These are phyloP conservation scores for Onchidella celtica DNA, from an alignment of 2,888 invertebrate species.

Conservation along the genomic window DNA sequence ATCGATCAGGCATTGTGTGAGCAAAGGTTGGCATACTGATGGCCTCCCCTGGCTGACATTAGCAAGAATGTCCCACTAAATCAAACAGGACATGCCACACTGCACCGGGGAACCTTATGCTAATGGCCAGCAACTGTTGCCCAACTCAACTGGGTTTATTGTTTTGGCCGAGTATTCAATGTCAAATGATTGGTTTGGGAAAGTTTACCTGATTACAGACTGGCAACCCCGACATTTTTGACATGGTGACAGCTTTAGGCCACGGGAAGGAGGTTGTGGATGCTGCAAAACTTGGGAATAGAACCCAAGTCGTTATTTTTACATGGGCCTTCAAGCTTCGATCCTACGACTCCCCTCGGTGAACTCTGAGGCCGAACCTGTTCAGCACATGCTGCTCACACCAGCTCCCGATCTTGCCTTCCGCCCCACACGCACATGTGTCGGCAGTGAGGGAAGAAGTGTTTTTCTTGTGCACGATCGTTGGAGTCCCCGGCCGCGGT, in stretches of 20 bases:
- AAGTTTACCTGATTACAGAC: too few relatives aligned
- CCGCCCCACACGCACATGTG: conserved; percentile 36
- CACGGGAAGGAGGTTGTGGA: too few relatives aligned
- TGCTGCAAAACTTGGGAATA: neutral
- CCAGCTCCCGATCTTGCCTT: conserved; percentile 28
- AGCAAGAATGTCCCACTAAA: too few relatives aligned
- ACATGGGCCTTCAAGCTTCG: neutral
- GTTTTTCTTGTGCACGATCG: conserved; percentile 34
- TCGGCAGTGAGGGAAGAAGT: conserved; percentile 6
- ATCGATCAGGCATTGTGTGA: too few relatives aligned
- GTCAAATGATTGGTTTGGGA: too few relatives aligned
- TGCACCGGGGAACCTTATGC: neutral
- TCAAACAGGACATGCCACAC: neutral
- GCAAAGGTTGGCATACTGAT: too few relatives aligned
- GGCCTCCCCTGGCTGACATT: too few relatives aligned
- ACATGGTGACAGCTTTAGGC: too few relatives aligned
- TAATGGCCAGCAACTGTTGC: too few relatives aligned
- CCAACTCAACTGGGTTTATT: too few relatives aligned
- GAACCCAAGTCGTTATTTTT: neutral
- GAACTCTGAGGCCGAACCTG: conserved; percentile 18
- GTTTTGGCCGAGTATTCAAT: too few relatives aligned
- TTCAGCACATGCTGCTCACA: conserved; percentile 14
- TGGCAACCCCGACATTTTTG: too few relatives aligned
- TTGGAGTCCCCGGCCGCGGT: neutral
- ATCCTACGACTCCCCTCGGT: conserved; percentile 24